Evolutionary conservation across 2,888 invertebrate genomes (phyloP).

Genomic region (Drosophila paramelanica): DNA sequence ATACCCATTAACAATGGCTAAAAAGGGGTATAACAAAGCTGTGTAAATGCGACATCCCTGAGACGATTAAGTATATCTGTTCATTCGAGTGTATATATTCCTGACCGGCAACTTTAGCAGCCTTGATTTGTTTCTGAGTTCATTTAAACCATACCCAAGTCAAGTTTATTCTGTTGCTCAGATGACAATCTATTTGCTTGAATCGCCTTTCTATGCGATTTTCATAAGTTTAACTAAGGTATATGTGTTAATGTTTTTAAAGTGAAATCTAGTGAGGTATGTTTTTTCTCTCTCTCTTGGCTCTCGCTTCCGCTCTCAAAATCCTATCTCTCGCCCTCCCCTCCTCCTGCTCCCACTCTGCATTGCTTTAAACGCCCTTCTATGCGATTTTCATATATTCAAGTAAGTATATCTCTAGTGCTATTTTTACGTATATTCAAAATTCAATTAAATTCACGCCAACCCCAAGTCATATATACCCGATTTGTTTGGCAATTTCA

Average conservation of each 20-base stretch:
- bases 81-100: background rate
- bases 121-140: no score
- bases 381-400: no score
- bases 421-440: no score
- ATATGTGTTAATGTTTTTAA: no score
- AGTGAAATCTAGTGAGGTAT: background rate
- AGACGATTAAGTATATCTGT: no score
- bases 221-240: background rate
- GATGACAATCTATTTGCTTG: background rate
- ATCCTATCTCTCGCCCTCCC: background rate
- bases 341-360: background rate
- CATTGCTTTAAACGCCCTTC: no score
- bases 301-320: background rate
- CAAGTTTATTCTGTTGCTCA: no score
- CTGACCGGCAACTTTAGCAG: background rate
- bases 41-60: background rate
- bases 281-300: background rate
- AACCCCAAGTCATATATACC: conserved; percentile 4
- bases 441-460: background rate
- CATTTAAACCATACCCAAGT: no score
- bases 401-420: no score
- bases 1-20: conserved; percentile 9
- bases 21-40: conserved; percentile 11
- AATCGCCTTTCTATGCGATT: conserved; percentile 2
- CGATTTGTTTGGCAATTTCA: background rate